Percentiles rank a stretch among this genome's conserved stretches.
These are phyloP conservation scores for Drosophila kambysellisi DNA, from an alignment of 2,888 invertebrate genomes.

Conservation along the genomic window DNA sequence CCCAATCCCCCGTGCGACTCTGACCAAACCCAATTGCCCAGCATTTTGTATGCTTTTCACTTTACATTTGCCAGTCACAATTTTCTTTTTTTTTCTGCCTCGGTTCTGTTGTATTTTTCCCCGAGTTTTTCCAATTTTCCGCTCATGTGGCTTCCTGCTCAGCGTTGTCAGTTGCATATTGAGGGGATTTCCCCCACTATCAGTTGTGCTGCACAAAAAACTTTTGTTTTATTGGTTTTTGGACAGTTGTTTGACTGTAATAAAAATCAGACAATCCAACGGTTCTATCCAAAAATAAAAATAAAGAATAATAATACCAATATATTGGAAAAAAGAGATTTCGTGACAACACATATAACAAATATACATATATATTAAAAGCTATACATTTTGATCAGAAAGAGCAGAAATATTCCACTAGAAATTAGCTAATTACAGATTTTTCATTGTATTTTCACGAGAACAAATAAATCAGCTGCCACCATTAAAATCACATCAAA, in stretches of 20 bases:
- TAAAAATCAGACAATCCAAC: constrained; percentile 24
- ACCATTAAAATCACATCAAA: neutral
- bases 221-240: constrained; percentile 55
- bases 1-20: neutral
- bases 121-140: constrained; percentile 74
- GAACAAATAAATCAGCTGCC: too few species aligned
- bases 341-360: neutral
- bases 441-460: neutral
- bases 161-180: constrained; percentile 16
- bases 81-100: constrained; percentile 40
- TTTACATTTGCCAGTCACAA: constrained; percentile 56
- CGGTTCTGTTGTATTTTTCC: constrained; percentile 48
- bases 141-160: constrained; percentile 71
- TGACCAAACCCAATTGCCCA: constrained; percentile 60
- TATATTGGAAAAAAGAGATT: constrained; percentile 8
- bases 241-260: constrained; percentile 51
- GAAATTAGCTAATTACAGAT: neutral
- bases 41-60: constrained; percentile 64
- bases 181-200: constrained; percentile 47
- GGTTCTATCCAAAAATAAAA: constrained; percentile 25
- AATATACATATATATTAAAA: neutral
- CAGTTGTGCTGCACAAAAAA: constrained; percentile 37
- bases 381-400: neutral
- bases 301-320: neutral
- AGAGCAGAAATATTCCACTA: too few species aligned